Evolutionary conservation across 2,797 vertebrate species (phyloP).

Genomic region (Protonibea diacanthus): DNA sequence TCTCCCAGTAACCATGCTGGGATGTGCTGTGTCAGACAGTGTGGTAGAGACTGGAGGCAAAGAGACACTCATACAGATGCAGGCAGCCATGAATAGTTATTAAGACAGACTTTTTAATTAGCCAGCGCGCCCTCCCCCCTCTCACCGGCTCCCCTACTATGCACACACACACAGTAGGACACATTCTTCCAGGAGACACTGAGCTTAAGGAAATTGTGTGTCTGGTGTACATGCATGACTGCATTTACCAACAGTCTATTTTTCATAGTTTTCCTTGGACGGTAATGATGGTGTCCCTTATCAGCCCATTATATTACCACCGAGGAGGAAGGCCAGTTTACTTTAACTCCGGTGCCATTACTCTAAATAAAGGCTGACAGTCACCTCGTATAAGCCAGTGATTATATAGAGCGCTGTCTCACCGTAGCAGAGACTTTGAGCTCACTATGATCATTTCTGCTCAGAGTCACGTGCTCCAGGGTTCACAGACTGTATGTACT

Average conservation of each 20-base stretch:
- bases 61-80: constrained; percentile 39
- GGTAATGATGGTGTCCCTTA: constrained; percentile 64
- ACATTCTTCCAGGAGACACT: constrained; percentile 25
- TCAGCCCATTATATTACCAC: constrained; percentile 58
- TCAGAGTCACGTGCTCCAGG: constrained; percentile 7
- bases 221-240: constrained; percentile 34
- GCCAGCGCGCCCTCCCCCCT: constrained; percentile 28
- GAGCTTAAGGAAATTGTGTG: constrained; percentile 35
- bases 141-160: constrained; percentile 10
- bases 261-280: constrained; percentile 60
- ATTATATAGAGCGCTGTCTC: constrained; percentile 39
- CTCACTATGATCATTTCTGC: constrained; percentile 39
- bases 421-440: constrained; percentile 48
- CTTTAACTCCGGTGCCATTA: constrained; percentile 57
- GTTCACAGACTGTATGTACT: constrained; percentile 33
- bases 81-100: constrained; percentile 61
- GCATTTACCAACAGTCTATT: constrained; percentile 42
- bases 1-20: constrained; percentile 65
- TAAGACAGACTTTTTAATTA: constrained; percentile 76
- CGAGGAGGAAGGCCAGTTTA: constrained; percentile 59
- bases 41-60: constrained; percentile 27
- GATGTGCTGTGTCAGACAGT: constrained; percentile 73
- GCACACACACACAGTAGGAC: constrained; percentile 5
- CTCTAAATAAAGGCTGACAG: constrained; percentile 67
- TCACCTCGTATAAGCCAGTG: constrained; percentile 41